Base-by-base conservation (phyloP, 2,797 vertebrate genomes). In the Buceros bicornis region DNA sequence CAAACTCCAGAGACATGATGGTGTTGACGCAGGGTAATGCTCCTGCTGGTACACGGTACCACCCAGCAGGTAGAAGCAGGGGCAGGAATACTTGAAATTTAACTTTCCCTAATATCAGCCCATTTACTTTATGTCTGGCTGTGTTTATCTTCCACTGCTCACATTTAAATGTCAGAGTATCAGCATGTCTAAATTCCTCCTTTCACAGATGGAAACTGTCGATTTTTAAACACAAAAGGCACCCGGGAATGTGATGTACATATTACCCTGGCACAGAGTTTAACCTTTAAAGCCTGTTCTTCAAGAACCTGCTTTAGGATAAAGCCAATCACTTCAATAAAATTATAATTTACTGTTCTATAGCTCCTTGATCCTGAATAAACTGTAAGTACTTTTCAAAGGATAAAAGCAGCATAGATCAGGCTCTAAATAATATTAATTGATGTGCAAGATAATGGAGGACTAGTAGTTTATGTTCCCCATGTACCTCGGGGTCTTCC, bases 151-250 rank as follows among this genome's bases (percentile, higher is more conserved):
- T 91, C 86, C 25, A 29, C 65, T 50, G 91, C 64, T 96, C 91
- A 78, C 95, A 93, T 93, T 96, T 95, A 96, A 95, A 96, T 95
- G 94, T 94, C 95, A 96, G 86, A 84, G 88, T 58, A 94, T 82
- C 92, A 89, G 92, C 92, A 93, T 66, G 88, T 93, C 91, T 91
- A 91, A 93, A 95, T 94, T 91, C 93, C 86, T 91, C 85, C 47
- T 66, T 45, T 93, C 82, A 84, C 90, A 87, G 94, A 94, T 93
- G 88, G 95, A 79, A 94, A 90, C 64, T 82, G 94, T 89, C 56
- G 16, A 78, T 94, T 95, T 82, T 78, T 53, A 89, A 95, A 91
- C 88, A 91, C 93, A 95, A 91, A 91, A 96, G 90, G 28, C 82
- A 74, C 85, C 33, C 6, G 17, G 86, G 91, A 91, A 89, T 85